Evolutionary conservation across 23 tunicate species (phyloP).

Genomic region (Phallusia fumigata): DNA sequence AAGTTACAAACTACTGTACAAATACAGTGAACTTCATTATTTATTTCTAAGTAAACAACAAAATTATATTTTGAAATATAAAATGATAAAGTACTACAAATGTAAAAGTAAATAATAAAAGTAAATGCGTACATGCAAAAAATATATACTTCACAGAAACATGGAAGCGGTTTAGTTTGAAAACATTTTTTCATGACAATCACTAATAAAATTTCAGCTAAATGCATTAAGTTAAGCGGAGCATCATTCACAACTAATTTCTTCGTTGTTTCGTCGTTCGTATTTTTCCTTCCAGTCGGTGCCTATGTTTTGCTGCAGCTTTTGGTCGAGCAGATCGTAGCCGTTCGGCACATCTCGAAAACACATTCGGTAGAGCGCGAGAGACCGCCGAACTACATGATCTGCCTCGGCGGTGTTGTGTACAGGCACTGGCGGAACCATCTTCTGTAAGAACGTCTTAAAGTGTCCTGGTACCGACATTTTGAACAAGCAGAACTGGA

Average conservation of each 20-base stretch:
- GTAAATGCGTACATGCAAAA: no score
- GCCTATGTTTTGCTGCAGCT: conserved; percentile 38
- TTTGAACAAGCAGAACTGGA: no score
- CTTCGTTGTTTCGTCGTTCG: conserved; percentile 35
- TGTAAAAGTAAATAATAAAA: no score
- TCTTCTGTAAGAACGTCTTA: conserved; percentile 36
- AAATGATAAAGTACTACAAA: no score
- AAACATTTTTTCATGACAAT: no score
- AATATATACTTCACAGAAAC: no score
- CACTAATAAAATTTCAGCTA: no score
- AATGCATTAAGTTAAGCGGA: background rate
- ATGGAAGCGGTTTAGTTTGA: no score
- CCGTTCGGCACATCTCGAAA: conserved; percentile 40
- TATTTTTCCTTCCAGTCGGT: conserved; percentile 33
- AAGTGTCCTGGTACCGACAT: conserved; percentile 28
- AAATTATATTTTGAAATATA: no score
- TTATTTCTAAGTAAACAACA: no score
- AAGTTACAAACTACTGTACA: no score
- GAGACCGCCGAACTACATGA: conserved; percentile 37
- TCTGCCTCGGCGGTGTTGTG: conserved; percentile 39
- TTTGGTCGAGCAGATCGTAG: conserved; percentile 33
- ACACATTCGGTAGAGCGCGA: conserved; percentile 41
- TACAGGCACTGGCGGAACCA: conserved; percentile 33
- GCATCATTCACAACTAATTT: background rate
- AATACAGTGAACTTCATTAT: no score